A percentile compares a stretch with the other conserved stretches of the same genome.
phyloP scores from a whole-genome alignment of 2,888 invertebrate genomes.

The Seira sanloemensis region DNA sequence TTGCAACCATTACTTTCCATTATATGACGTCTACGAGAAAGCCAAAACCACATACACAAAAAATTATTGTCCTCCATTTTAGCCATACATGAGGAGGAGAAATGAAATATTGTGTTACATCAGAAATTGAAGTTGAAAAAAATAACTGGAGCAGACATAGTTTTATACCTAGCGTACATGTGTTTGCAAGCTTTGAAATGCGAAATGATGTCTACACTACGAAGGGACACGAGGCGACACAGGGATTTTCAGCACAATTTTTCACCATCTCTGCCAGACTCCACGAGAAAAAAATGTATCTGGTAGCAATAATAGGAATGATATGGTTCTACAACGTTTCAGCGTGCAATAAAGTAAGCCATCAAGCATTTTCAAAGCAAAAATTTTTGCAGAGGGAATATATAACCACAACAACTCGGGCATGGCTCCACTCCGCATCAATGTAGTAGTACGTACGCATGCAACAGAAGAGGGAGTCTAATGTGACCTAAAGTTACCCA shows the following conservation, averaged over 20 bases:
- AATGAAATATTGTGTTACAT: neutral
- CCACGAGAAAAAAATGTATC: neutral
- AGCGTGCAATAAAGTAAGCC: neutral
- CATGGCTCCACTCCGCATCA: too few relatives aligned
- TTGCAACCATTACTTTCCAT: neutral
- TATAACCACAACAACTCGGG: slow-evolving; percentile 48
- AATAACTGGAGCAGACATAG: neutral
- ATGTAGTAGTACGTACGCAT: neutral
- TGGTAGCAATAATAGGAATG: neutral
- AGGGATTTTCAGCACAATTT: slow-evolving; percentile 44
- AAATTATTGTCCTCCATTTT: neutral
- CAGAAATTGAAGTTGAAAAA: neutral
- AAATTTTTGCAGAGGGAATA: neutral
- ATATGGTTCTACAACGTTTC: neutral
- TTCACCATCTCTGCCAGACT: slow-evolving; percentile 35
- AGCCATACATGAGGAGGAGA: neutral
- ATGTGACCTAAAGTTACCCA: neutral
- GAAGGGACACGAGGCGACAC: slow-evolving; percentile 36
- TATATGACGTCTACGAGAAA: neutral
- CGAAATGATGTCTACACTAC: neutral
- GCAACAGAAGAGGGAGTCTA: slow-evolving; percentile 21
- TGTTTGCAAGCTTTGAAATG: neutral
- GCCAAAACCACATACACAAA: neutral
- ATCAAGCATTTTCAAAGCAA: slow-evolving; percentile 27
- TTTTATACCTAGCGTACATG: neutral